Conservation (phyloP, 1,140 invertebrate genomes). For the Aphelenchoides fujianensis region DNA sequence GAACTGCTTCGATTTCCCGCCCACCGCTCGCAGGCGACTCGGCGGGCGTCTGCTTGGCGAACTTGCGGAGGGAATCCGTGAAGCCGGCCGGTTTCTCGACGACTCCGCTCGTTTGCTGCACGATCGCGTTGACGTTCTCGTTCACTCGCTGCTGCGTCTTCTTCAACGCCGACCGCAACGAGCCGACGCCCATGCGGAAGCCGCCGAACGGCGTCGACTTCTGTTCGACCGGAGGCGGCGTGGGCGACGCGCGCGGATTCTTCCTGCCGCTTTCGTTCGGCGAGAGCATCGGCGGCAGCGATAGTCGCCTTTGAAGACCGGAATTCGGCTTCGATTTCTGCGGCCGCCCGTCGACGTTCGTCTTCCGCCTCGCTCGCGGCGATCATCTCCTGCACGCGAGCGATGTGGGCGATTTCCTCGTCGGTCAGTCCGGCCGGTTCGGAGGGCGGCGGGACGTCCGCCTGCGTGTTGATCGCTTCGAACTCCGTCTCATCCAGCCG, state of each 20-base stretch:
- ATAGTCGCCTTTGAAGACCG: background rate
- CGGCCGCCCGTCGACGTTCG: constrained; percentile 3
- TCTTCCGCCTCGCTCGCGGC: constrained; percentile 9
- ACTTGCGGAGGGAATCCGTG: background rate
- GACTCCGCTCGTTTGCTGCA: background rate
- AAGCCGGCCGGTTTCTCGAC: background rate
- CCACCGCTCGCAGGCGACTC: too few relatives aligned
- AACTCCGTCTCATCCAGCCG: background rate
- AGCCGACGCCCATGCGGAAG: background rate
- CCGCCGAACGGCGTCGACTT: background rate
- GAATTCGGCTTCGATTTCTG: background rate
- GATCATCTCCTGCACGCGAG: constrained; percentile 17
- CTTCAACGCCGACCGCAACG: constrained; percentile 1
- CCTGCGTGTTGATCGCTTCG: too few relatives aligned
- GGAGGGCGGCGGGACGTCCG: too few relatives aligned
- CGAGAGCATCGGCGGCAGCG: background rate
- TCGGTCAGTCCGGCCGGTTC: too few relatives aligned
- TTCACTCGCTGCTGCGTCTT: background rate
- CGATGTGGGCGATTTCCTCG: constrained; percentile 32
- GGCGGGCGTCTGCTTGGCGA: background rate
- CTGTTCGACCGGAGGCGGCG: too few relatives aligned
- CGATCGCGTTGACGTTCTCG: background rate
- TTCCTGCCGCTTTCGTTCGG: too few relatives aligned
- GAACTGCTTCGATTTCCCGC: too few relatives aligned
- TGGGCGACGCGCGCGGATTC: too few relatives aligned